A percentile compares a stretch with the other conserved stretches of the same genome.
These are phyloP conservation scores for Equus quagga DNA, from an alignment of 2,113 vertebrate species.

Conservation along the genomic window DNA sequence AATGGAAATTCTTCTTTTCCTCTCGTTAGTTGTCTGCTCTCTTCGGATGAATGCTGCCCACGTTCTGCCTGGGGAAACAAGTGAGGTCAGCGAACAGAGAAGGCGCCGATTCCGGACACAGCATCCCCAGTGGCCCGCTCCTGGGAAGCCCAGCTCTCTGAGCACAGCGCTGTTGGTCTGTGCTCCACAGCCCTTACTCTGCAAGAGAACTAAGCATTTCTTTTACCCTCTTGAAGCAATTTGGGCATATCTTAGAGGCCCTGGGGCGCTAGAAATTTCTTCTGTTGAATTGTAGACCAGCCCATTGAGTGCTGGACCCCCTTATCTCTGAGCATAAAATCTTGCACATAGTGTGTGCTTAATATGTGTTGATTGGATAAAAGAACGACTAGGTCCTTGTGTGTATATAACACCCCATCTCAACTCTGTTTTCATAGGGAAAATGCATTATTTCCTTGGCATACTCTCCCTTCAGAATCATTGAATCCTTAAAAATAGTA, in stretches of 20 bases:
- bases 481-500: neutral
- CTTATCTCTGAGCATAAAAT: neutral
- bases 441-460: neutral
- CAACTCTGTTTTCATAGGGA: neutral
- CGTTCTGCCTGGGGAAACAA: neutral
- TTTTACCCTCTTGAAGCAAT: neutral
- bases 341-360: neutral
- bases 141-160: neutral
- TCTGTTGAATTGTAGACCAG: neutral
- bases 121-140: neutral
- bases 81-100: neutral
- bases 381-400: neutral
- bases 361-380: neutral
- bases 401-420: neutral
- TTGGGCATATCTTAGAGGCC: neutral
- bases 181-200: neutral
- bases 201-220: neutral
- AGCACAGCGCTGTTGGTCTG: neutral
- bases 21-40: neutral
- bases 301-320: neutral
- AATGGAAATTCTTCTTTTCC: slow-evolving; percentile 22
- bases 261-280: neutral
- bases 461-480: neutral
- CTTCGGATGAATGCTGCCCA: neutral
- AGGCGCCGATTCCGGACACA: neutral